Percentiles rank a stretch among this genome's conserved stretches.
These are phyloP conservation scores for Octopus sinensis DNA, from an alignment of 1,140 invertebrate species.

Conservation along the genomic window DNA sequence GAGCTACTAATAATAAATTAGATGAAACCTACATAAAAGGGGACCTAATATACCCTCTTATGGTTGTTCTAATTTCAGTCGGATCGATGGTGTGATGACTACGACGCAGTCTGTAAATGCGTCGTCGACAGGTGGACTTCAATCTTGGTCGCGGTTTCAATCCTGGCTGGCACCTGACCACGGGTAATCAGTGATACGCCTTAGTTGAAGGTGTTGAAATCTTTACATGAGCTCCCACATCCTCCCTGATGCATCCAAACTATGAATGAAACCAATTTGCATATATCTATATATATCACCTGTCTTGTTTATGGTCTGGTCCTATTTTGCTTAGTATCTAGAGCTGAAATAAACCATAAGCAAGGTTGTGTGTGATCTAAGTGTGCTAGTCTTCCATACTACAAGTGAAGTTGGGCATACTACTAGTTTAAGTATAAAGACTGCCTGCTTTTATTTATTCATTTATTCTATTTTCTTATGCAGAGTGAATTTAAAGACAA, in stretches of 20 bases:
- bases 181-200: conserved; percentile 1
- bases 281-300: no score
- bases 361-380: no score
- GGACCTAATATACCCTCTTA: conserved; percentile 10
- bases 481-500: no score
- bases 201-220: conserved; percentile 1
- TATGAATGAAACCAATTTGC: no score
- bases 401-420: no score
- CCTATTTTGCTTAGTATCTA: no score
- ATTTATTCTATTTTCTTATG: no score
- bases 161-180: conserved; percentile 9
- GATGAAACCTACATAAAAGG: not conserved
- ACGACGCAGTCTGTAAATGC: conserved; percentile 9
- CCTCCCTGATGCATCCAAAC: not conserved
- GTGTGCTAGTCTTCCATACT: no score
- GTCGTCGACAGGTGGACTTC: conserved; percentile 3
- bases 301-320: no score
- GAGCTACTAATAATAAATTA: conserved; percentile 7
- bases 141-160: conserved; percentile 11
- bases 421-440: no score
- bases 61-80: conserved; percentile 11
- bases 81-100: conserved; percentile 4
- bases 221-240: not conserved
- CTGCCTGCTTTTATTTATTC: no score
- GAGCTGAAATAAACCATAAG: no score